A percentile compares a stretch with the other conserved stretches of the same genome.
phyloP scores from a whole-genome alignment of 2,888 invertebrate genomes.

The Mycogona germanica region DNA sequence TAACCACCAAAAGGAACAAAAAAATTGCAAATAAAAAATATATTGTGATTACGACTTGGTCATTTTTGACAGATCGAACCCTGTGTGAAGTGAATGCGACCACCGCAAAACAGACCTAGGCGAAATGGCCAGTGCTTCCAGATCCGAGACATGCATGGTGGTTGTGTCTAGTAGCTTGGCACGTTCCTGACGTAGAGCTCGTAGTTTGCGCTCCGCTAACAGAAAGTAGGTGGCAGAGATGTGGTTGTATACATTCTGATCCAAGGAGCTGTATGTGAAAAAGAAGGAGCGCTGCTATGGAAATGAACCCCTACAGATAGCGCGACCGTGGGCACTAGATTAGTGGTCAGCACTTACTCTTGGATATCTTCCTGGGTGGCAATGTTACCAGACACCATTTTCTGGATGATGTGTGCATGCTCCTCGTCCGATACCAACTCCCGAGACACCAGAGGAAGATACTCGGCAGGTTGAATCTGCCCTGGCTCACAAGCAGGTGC shows the following conservation, averaged over 20 bases:
- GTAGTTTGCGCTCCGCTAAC: constrained; percentile 81
- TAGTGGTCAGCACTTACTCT: constrained; percentile 45
- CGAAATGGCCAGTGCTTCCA: constrained; percentile 35
- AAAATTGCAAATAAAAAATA: too few relatives aligned
- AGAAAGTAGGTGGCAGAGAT: constrained; percentile 97
- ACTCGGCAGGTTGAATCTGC: constrained; percentile 40
- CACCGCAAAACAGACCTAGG: constrained; percentile 36
- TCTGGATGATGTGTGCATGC: constrained; percentile 78
- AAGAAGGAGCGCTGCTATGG: constrained; percentile 21
- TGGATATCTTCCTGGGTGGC: constrained; percentile 88
- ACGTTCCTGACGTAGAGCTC: constrained; percentile 56
- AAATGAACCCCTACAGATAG: not conserved
- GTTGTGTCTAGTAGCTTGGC: constrained; percentile 28
- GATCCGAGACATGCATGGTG: constrained; percentile 37
- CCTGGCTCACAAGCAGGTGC: not conserved
- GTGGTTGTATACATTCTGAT: constrained; percentile 94
- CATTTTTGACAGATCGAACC: too few relatives aligned
- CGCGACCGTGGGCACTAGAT: not conserved
- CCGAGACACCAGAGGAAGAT: constrained; percentile 71
- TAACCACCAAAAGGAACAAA: too few relatives aligned
- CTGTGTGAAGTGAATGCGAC: too few relatives aligned
- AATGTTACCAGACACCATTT: constrained; percentile 92
- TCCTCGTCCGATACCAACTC: constrained; percentile 87
- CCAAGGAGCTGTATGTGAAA: constrained; percentile 54
- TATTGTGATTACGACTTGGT: too few relatives aligned